A percentile compares a stretch with the other conserved stretches of the same genome.
Evolutionary conservation across 2,797 vertebrate species (phyloP).

Genomic region (Cephalopachus bancanus): DNA sequence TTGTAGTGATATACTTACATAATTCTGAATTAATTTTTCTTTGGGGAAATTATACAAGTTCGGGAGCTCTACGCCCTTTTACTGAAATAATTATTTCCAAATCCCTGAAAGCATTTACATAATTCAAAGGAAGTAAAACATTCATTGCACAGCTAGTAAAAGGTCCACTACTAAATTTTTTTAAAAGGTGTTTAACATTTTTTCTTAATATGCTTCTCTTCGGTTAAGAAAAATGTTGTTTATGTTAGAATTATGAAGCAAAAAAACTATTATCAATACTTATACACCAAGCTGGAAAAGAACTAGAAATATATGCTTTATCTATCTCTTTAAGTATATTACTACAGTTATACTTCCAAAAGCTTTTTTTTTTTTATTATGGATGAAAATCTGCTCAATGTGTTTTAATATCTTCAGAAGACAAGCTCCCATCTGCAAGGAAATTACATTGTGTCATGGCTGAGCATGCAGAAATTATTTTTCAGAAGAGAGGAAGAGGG

Average conservation of each 20-base stretch:
- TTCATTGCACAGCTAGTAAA: background rate
- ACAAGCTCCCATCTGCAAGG: background rate
- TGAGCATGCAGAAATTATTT: conserved; percentile 1
- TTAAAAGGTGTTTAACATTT: background rate
- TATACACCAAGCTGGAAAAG: background rate
- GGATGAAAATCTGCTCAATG: background rate
- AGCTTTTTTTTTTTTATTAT: background rate
- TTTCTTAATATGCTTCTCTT: background rate
- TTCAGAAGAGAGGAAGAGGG: background rate
- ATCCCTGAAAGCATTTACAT: conserved; percentile 39
- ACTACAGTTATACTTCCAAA: background rate
- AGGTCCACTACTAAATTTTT: background rate
- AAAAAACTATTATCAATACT: background rate
- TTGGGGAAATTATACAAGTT: conserved; percentile 64
- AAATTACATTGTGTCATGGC: background rate
- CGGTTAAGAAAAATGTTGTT: background rate
- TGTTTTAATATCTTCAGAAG: conserved; percentile 35
- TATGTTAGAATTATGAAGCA: conserved; percentile 16
- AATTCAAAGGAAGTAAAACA: conserved; percentile 53
- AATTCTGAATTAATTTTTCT: conserved; percentile 72
- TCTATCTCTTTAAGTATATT: background rate
- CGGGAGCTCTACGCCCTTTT: conserved; percentile 42
- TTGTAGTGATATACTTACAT: background rate
- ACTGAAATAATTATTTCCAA: conserved; percentile 74
- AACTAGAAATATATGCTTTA: background rate